Conservation (phyloP, 92 coral and sea anemone species). For the Ricordea florida region DNA sequence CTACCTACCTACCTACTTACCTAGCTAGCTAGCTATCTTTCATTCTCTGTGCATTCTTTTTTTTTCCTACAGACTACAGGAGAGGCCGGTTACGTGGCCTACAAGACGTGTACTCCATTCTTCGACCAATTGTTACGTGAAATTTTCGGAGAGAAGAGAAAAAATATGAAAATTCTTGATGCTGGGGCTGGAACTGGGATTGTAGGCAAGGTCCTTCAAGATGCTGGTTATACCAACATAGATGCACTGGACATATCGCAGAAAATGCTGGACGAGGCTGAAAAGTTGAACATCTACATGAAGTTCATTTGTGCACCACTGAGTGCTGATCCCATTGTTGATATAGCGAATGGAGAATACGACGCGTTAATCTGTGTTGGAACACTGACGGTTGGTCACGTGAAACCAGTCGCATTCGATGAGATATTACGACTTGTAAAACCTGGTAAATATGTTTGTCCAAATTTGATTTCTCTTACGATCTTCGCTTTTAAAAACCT, state of each 20-base stretch:
- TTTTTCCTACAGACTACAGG: no score
- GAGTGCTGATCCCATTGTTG: conserved; percentile 6
- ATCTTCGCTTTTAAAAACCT: background rate
- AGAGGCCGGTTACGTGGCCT: no score
- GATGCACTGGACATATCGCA: conserved; percentile 41
- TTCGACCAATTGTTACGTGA: no score
- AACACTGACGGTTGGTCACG: conserved; percentile 1
- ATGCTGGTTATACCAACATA: conserved; percentile 34
- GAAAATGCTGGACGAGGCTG: conserved; percentile 32
- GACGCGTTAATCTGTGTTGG: conserved; percentile 28
- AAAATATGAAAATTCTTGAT: conserved; percentile 12
- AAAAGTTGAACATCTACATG: conserved; percentile 7
- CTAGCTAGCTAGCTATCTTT: no score
- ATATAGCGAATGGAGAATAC: conserved; percentile 12
- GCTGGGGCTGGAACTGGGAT: conserved; percentile 55
- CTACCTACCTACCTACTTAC: no score
- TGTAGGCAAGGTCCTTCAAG: conserved; percentile 16
- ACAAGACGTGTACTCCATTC: no score
- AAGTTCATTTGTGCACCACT: conserved; percentile 28
- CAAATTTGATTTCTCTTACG: background rate
- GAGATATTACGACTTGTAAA: conserved; percentile 22
- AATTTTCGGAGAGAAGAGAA: background rate
- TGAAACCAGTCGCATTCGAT: background rate
- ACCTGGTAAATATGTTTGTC: conserved; percentile 7
- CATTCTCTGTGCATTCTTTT: no score